Percentiles rank a stretch among this genome's conserved stretches.
Evolutionary conservation across 2,113 vertebrate species (phyloP).

Genomic region (Tachuris rubrigastra): DNA sequence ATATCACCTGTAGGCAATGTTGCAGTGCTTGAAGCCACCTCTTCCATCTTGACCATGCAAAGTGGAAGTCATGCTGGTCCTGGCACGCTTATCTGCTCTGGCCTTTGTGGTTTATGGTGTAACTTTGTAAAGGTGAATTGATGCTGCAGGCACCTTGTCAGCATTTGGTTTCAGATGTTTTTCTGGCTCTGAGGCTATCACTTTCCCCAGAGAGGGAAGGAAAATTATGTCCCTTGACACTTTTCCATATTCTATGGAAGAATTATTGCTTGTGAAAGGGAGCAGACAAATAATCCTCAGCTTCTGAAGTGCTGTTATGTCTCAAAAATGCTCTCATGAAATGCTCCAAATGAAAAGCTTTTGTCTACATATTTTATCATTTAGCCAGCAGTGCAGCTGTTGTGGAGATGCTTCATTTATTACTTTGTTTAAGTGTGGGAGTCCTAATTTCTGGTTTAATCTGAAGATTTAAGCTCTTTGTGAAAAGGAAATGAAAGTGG

Average conservation of each 20-base stretch:
- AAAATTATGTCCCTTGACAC: background rate
- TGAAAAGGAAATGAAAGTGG: constrained; percentile 2
- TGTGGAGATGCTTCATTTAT: background rate
- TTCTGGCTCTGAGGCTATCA: background rate
- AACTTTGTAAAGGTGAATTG: accelerated
- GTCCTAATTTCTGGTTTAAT: background rate
- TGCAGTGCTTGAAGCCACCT: background rate
- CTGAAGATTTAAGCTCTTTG: background rate
- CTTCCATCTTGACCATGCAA: background rate
- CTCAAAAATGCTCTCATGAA: background rate
- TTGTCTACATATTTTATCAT: background rate
- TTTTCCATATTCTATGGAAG: background rate
- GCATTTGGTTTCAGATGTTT: background rate
- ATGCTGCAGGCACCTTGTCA: background rate
- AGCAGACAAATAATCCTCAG: background rate
- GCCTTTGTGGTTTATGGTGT: background rate
- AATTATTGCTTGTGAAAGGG: background rate
- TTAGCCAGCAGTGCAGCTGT: background rate
- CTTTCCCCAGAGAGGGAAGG: background rate
- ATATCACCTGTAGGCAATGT: accelerated
- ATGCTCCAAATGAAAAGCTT: background rate
- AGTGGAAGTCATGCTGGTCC: background rate
- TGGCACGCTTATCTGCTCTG: background rate
- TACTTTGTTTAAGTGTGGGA: background rate
- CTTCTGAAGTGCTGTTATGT: background rate